phyloP scores from a whole-genome alignment of 2,888 invertebrate genomes.

The Bombylius major region DNA sequence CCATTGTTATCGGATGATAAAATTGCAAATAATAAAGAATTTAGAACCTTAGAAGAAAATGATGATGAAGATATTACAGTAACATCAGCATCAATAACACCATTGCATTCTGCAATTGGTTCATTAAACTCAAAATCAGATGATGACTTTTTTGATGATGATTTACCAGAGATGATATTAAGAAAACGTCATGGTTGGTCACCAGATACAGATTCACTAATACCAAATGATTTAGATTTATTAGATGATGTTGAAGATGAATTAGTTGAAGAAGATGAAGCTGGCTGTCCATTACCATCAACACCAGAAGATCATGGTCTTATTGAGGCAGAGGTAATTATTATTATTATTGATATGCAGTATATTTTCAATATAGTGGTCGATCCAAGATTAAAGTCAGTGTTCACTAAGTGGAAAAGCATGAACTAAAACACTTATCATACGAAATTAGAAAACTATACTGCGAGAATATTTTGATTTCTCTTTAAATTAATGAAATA shows the following conservation, averaged over 20 bases:
- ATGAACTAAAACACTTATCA: no score
- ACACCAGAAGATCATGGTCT: constrained; percentile 77
- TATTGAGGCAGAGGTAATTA: constrained; percentile 59
- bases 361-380: not conserved
- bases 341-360: no score
- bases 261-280: constrained; percentile 53
- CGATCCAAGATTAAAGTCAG: no score
- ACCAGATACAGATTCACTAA: constrained; percentile 26
- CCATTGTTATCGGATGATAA: not conserved
- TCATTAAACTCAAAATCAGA: constrained; percentile 16
- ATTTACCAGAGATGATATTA: constrained; percentile 26
- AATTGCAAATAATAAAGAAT: not conserved
- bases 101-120: not conserved
- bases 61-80: not conserved
- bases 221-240: constrained; percentile 29
- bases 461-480: no score
- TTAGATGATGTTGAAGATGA: constrained; percentile 29
- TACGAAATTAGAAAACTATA: no score
- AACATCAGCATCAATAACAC: not conserved
- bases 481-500: no score
- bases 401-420: no score
- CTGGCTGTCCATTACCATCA: constrained; percentile 72
- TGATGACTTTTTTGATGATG: constrained; percentile 29
- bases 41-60: not conserved
- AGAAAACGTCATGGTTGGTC: constrained; percentile 34